Base-by-base conservation (phyloP, 2,888 invertebrate species). In the Pseudanteris insignis region DNA sequence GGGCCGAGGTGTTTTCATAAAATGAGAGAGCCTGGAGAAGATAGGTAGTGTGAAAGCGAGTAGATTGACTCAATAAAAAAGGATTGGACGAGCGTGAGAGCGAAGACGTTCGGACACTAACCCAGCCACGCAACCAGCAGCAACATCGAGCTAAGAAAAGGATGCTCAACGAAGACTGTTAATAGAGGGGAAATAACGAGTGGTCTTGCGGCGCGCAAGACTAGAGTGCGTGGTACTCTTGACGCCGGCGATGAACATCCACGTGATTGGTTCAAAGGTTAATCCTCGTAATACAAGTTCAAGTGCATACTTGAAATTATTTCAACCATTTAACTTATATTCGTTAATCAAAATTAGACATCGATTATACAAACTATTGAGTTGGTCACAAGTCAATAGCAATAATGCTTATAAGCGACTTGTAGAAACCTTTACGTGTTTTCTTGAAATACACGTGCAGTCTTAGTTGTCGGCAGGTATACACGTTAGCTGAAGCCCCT, bases 51-150 rank as follows among this genome's bases (percentile, higher is more conserved):
- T 69, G 73, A 75, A 74, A 72, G 72, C 73, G 76, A n/a, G n/a
- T 71, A 74, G 74, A 77, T 77, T 73, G 75, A 70, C 64, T 73
- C 76, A 76, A 72, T 73, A 74, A 74, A 69, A 71, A 69, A 71
- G 78, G 77, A 78, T 78, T 76, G 77, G 77, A 61, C 67, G 75
- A 72, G 77, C 78, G 78, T 78, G 78, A 78, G 76, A 64, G 57
- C 36, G 59, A 44, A 58, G 54, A 65, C 54, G 32, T 37, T 58
- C 44, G 55, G 40, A n/a, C n/a, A n/a, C n/a, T n/a, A n/a, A n/a
- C n/a, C n/a, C n/a, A n/a, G n/a, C n/a, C n/a, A n/a, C 7, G 4
- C 21, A 21, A 4, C 7, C 21, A 7, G 21, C 7, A 21, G 21
- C 4, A 5, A 21, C 21, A 21, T 5, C 21, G 4, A 5, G 21